These are phyloP conservation scores for Actinia equina DNA, from an alignment of 64 coral and sea anemone genomes.

Conservation along the genomic window DNA sequence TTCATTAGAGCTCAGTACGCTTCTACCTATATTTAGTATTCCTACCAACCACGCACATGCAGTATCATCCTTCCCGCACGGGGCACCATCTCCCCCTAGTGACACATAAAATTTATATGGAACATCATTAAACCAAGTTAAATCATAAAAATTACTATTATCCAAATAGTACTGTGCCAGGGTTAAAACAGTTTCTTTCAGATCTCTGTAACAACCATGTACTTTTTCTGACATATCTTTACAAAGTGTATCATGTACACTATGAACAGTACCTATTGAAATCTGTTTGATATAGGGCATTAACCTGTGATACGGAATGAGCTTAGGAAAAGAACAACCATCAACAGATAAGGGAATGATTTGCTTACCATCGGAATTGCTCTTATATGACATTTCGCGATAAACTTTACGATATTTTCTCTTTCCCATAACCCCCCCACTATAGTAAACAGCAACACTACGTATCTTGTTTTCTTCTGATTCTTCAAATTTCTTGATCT, in stretches of 20 bases:
- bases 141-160: not conserved
- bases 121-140: constrained; percentile 2
- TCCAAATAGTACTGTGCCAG: not conserved
- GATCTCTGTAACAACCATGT: not conserved
- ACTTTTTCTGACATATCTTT: not conserved
- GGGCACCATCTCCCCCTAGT: constrained; percentile 9
- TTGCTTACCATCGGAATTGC: not conserved
- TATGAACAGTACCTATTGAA: constrained; percentile 6
- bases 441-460: constrained; percentile 29
- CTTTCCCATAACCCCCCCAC: not conserved
- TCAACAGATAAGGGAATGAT: not conserved
- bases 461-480: constrained; percentile 28
- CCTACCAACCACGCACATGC: not conserved
- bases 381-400: not conserved
- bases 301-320: constrained; percentile 1
- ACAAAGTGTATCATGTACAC: not conserved
- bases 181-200: not conserved
- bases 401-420: constrained; percentile 3
- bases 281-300: constrained; percentile 22
- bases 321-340: constrained; percentile 16
- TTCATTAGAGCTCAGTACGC: not conserved
- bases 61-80: not conserved
- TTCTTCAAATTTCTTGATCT: constrained; percentile 20
- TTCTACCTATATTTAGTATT: not conserved
- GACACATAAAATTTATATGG: constrained; percentile 3